Percentiles rank a stretch among this genome's conserved stretches.
Evolutionary conservation across 2,113 vertebrate species (phyloP).

Genomic region (Okapia johnstoni): DNA sequence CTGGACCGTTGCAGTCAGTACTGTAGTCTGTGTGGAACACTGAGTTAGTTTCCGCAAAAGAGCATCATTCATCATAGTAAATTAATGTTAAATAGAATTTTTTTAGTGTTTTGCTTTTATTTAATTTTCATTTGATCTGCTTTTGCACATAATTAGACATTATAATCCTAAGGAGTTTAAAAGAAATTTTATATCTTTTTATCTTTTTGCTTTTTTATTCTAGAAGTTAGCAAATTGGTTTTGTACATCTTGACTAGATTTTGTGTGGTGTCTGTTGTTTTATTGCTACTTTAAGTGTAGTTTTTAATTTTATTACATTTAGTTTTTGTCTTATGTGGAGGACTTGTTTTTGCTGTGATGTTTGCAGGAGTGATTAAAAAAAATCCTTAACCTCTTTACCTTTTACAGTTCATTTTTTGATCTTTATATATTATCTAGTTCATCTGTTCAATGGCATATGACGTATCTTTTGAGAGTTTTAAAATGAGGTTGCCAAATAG

Average conservation of each 20-base stretch:
- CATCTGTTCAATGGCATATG: background rate
- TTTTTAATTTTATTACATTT: constrained; percentile 10
- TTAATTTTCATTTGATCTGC: background rate
- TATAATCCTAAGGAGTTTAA: background rate
- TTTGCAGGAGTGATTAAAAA: background rate
- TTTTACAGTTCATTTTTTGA: background rate
- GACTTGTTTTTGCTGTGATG: background rate
- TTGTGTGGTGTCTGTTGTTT: background rate
- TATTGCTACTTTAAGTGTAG: background rate
- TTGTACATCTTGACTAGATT: background rate
- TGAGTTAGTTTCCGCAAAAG: background rate
- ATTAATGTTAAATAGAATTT: background rate
- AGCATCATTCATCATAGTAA: background rate
- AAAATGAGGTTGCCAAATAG: background rate
- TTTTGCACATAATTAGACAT: background rate
- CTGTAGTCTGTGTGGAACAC: background rate
- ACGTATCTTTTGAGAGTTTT: constrained; percentile 2
- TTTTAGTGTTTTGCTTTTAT: background rate
- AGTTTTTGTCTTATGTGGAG: background rate
- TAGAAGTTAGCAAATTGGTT: background rate
- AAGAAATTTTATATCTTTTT: background rate
- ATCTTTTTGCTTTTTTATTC: background rate
- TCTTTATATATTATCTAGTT: background rate
- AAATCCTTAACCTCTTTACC: background rate
- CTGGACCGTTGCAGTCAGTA: background rate